phyloP scores from a whole-genome alignment of 2,113 vertebrate species.

The Psittacara wagleri region DNA sequence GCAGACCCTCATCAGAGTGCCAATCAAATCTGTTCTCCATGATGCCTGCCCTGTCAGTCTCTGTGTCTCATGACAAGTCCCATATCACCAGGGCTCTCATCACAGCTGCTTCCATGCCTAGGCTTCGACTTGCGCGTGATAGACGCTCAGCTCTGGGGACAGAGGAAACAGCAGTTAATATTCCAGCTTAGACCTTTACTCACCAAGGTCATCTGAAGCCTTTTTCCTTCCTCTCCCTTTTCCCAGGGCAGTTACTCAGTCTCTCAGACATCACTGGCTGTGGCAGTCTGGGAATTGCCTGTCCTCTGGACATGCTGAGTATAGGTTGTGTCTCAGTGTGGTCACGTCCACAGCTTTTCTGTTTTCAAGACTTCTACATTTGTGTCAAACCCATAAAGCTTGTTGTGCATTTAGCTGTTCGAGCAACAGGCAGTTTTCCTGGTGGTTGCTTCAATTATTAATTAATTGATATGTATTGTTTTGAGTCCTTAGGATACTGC shows the following conservation, averaged over 20 bases:
- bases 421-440: background rate
- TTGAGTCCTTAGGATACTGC: background rate
- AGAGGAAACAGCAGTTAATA: accelerated
- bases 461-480: background rate
- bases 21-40: background rate
- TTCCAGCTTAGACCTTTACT: background rate
- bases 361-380: background rate
- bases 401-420: background rate
- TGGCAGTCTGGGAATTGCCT: background rate
- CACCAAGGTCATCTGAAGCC: background rate
- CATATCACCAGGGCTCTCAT: background rate
- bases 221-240: background rate
- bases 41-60: background rate
- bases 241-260: background rate
- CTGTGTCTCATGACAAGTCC: background rate
- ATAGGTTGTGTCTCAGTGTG: background rate
- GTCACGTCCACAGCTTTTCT: background rate
- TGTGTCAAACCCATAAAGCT: background rate
- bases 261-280: background rate
- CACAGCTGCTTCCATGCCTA: background rate
- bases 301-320: background rate
- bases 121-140: accelerated
- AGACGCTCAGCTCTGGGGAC: background rate
- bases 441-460: background rate
- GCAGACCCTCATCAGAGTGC: background rate